A percentile compares a stretch with the other conserved stretches of the same genome.
phyloP scores from a whole-genome alignment of 2,113 vertebrate genomes.

The Accipiter virgatus region DNA sequence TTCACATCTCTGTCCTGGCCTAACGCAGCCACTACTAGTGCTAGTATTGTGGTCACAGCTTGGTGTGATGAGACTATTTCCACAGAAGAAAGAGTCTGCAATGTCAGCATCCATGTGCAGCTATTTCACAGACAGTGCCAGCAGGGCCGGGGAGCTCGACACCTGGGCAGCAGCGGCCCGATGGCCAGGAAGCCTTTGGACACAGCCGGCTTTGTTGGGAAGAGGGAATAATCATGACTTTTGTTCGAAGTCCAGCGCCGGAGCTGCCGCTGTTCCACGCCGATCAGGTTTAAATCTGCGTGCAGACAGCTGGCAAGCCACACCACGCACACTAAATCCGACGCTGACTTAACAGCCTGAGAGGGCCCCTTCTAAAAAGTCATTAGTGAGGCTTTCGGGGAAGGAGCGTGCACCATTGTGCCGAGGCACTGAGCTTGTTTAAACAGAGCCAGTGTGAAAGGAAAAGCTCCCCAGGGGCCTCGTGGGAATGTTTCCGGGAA shows the following conservation, averaged over 20 bases:
- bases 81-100: neutral
- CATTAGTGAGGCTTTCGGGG: neutral
- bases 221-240: neutral
- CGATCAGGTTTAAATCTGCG: neutral
- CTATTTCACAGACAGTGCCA: neutral
- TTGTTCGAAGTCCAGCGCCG: neutral
- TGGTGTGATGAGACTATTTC: neutral
- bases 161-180: accelerated
- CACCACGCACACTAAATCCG: neutral
- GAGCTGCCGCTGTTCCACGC: neutral
- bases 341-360: neutral
- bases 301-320: conserved; percentile 54
- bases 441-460: neutral
- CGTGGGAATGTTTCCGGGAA: neutral
- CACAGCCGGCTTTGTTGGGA: neutral
- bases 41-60: neutral
- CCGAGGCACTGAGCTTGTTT: neutral
- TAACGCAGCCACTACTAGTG: accelerated
- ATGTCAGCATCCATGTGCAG: neutral
- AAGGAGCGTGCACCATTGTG: neutral
- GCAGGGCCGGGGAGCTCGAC: accelerated
- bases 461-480: neutral
- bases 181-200: neutral
- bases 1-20: neutral
- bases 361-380: conserved; percentile 24